Conservation (phyloP, 2,797 vertebrate species). For the Acropternis orthonyx region DNA sequence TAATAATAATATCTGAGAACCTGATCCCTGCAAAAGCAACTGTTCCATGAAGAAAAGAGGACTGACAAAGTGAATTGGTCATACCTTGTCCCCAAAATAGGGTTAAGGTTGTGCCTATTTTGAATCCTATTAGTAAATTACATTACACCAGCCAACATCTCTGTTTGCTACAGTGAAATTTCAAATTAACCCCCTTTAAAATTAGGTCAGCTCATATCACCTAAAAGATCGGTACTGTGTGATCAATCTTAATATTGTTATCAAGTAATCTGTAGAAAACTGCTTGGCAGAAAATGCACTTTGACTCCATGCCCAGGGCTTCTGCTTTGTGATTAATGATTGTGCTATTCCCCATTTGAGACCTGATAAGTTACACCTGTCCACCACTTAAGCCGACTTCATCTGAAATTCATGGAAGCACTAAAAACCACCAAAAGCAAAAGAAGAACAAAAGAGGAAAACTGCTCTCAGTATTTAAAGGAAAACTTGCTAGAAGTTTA, state of each 20-base stretch:
- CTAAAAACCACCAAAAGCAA: background rate
- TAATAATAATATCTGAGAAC: background rate
- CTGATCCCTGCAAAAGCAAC: background rate
- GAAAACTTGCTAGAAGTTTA: background rate
- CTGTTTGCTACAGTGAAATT: conserved; percentile 34
- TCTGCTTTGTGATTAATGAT: conserved; percentile 43
- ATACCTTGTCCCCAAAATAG: background rate
- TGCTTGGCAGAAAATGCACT: background rate
- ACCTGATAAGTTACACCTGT: conserved; percentile 13
- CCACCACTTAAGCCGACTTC: background rate
- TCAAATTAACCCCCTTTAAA: conserved; percentile 50
- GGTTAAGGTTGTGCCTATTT: background rate
- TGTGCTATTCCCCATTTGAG: background rate
- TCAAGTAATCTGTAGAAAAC: conserved; percentile 32
- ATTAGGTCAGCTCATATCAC: conserved; percentile 35
- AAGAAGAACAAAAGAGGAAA: background rate
- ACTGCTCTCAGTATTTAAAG: background rate
- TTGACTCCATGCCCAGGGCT: conserved; percentile 5
- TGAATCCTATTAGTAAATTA: conserved; percentile 20
- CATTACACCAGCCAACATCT: conserved; percentile 17
- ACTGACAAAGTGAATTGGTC: background rate
- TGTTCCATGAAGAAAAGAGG: background rate
- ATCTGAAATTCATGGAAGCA: background rate
- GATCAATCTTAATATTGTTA: conserved; percentile 54
- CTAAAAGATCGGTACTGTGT: background rate